Base-by-base conservation (phyloP, 2,113 vertebrate genomes). In the Callipepla californica region DNA sequence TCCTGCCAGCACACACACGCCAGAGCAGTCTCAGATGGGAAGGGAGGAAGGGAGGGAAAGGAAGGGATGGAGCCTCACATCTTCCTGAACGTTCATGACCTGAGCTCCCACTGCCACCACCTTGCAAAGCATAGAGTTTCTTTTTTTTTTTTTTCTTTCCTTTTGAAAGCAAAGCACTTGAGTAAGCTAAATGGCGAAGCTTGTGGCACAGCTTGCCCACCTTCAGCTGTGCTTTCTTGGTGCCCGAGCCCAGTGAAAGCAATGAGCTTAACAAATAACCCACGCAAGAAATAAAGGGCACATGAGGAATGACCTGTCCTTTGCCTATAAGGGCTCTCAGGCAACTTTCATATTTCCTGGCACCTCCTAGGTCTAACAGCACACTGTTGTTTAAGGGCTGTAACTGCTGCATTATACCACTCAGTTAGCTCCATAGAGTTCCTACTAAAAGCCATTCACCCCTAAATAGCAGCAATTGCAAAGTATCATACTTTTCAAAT, bases 41-140 rank as follows among this genome's bases (percentile, higher is more conserved):
- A 0, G 10, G 28, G 28, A 93, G 94, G 95, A 96, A 96, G 95
- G 95, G 91, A 87, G 91, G 95, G 85, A 94, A 67, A 92, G 93
- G 95, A 96, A 94, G 89, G 84, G 89, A 79, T 95, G 94, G 94
- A 89, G 89, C 48, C 78, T 92, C 91, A 87, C 58, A n/a, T 85
- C 58, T 95, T 96, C 95, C 95, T 82, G 93, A 85, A 82, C 42
- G 4, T 51, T 48, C 6, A 40, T 0, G 4, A 44, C 44, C 61
- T 12, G 36, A 40, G 61, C 36, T 63, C 38, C 58, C 78, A 16
- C 57, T 1, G 1, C 66, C 40, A 61, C 62, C 28, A 48, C 78
- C 66, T 12, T 2, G 45, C 28, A 26, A 55, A 8, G 58, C 5
- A 2, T 14, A 23, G 7, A 0, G 22, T 87, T 83, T 40, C 4